A percentile compares a stretch with the other conserved stretches of the same genome.
Conservation (phyloP, 2,797 vertebrate species). For the Heliangelus exortis region DNA sequence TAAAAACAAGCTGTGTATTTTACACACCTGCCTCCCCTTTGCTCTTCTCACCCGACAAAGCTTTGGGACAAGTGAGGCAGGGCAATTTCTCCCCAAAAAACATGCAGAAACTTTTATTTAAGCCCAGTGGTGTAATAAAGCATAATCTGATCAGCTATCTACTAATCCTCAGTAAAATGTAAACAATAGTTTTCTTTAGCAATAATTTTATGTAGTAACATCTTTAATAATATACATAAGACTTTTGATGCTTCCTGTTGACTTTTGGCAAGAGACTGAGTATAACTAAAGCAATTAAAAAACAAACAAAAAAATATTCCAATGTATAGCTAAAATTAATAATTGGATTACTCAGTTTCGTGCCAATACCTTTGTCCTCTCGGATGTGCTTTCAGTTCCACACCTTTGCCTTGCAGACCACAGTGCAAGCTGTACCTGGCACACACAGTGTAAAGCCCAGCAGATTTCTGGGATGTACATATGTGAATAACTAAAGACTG, state of each 20-base stretch:
- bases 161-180: neutral
- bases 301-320: neutral
- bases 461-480: neutral
- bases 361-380: neutral
- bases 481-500: neutral
- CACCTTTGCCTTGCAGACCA: neutral
- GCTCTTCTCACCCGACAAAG: neutral
- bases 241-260: neutral
- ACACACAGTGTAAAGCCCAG: neutral
- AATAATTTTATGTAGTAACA: neutral
- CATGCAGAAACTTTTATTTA: neutral
- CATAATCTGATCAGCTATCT: neutral
- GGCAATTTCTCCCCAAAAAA: neutral
- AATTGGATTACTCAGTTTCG: neutral
- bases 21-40: neutral
- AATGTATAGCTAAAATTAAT: neutral
- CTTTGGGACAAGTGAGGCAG: neutral
- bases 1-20: neutral
- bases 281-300: neutral
- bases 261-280: neutral
- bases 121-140: neutral
- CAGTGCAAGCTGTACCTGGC: neutral
- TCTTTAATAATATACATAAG: neutral
- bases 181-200: neutral
- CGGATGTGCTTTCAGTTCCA: neutral